These are phyloP conservation scores for Narcine bancroftii DNA, from an alignment of 2,113 vertebrate genomes.

Conservation along the genomic window DNA sequence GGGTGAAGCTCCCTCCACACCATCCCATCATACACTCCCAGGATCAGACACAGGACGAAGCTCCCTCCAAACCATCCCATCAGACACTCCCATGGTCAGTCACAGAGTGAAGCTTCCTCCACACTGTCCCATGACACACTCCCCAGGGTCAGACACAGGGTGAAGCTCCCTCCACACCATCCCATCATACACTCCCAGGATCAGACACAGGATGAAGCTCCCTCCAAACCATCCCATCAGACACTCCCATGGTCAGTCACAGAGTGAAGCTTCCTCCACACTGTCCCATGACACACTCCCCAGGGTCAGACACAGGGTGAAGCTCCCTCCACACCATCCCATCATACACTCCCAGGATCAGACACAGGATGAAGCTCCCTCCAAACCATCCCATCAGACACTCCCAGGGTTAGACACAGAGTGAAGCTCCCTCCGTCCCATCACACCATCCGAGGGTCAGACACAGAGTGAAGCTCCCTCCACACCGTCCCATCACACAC, in stretches of 20 bases:
- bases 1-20: not conserved
- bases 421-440: not conserved
- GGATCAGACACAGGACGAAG: not conserved
- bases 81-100: too few relatives aligned
- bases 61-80: too few relatives aligned
- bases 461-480: constrained; percentile 1
- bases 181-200: too few relatives aligned
- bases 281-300: too few relatives aligned
- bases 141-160: constrained; percentile 20
- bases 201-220: not conserved
- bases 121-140: too few relatives aligned
- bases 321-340: too few relatives aligned
- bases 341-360: too few relatives aligned
- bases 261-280: not conserved
- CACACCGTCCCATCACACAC: too few relatives aligned
- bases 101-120: not conserved
- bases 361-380: not conserved
- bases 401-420: constrained; percentile 23
- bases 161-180: not conserved
- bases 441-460: too few relatives aligned
- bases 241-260: constrained; percentile 11
- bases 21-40: too few relatives aligned
- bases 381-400: too few relatives aligned
- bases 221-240: too few relatives aligned
- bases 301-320: constrained; percentile 18